Evolutionary conservation across 2,888 invertebrate species (phyloP), one percentile per base, ranked within the genome.

Genomic region (Hemaris fuciformis): DNA sequence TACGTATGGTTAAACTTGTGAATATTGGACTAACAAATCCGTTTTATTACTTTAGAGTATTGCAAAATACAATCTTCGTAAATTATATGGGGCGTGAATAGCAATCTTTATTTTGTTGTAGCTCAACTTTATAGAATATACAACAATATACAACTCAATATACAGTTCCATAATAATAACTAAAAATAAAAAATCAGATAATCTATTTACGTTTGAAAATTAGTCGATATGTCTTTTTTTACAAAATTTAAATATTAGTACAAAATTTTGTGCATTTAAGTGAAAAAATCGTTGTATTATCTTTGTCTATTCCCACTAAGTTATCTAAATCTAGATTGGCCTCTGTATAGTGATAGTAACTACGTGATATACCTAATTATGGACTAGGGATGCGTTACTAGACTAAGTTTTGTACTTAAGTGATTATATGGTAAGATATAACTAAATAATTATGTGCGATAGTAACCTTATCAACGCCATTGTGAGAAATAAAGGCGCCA

Each of bases 261-360:
- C 41, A 60, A 60, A 46, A 45, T 46, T 34, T 34, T 22, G 61
- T 61, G 59, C 46, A n/a, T 4, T n/a, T 46, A 59, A 15, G 59
- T 48, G 59, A 59, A 59, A 46, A 38, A 34, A 46, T 59, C 38
- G 38, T 34, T n/a, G 34, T 59, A 38, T 46, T 34, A 48, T 46
- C 34, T n/a, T 46, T 18, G 13, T 57, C 57, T 20, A 57, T 38
- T 38, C 34, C 38, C 27, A 8, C 57, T 62, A 72, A 18, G 13
- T 23, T 61, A 57, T 75, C 89, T 89, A 89, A 75, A 1, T 74
- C 89, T 89, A 90, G 79, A 71, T 90, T 90, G 90, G 91, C 90
- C 86, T 76, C 90, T 77, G 75, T 71, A 79, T 79, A 73, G 87
- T 88, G 89, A 75, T 79, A 72, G 75, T 78, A 76, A 60, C 76